Base-by-base conservation (phyloP, 2,888 invertebrate species). In the Nephrocerus scutellatus region DNA sequence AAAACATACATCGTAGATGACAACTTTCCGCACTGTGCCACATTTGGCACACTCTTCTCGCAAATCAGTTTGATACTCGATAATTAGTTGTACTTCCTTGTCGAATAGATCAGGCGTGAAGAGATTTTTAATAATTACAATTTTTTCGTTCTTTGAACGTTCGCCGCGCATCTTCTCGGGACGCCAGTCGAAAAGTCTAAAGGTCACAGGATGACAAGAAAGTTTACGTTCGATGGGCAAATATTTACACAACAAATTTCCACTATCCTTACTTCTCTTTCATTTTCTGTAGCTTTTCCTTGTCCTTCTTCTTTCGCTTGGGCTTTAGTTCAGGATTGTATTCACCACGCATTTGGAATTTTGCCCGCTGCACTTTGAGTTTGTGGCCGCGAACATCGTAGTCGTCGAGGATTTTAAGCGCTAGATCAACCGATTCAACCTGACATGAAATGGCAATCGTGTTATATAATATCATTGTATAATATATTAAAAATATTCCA, bases 241-340 rank as follows among this genome's bases (percentile, higher is more conserved):
- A n/a, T n/a, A n/a, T n/a, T n/a, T n/a, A n/a, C n/a, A 8, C 2
- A 9, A 23, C 31, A 23, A 20, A 1, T 15, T 20, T 1, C 18
- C 2, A 10, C 19, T 31, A 25, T 16, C 43, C 63, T 66, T 66
- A 84, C 79, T 90, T 93, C 61, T 93, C 87, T 62, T 96, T 89
- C 69, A 84, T 82, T 66, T 90, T 90, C 68, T 87, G 88, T 38
- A 90, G 63, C 60, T 92, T 95, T 49, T 95, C 88, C 54, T 90
- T 82, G 48, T 91, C 90, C 63, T 87, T 87, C 66, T 82, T 85
- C 62, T 84, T 87, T 65, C 85, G 84, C 65, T 90, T 93, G 0
- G 91, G 91, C 64, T 91, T 92, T 37, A 91, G 75, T 1, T 80
- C 77, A 3, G 97, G 96, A 72, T 99, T 89, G 64, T 88, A 99